A percentile compares a stretch with the other conserved stretches of the same genome.
These are phyloP conservation scores for Cryptus viduatorius DNA, from an alignment of 2,888 invertebrate species.

Conservation along the genomic window DNA sequence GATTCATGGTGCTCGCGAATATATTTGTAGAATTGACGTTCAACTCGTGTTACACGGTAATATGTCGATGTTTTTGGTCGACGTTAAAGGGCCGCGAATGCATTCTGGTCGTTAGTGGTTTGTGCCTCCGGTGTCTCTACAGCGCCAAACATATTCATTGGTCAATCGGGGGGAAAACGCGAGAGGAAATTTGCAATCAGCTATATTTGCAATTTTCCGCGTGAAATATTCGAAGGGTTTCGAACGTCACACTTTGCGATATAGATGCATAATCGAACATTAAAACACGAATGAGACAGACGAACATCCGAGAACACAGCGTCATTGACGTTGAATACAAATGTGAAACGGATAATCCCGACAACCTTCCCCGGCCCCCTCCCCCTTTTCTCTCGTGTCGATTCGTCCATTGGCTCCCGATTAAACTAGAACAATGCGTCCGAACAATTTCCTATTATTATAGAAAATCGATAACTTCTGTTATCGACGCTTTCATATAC, in stretches of 20 bases:
- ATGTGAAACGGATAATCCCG: slow-evolving; percentile 31
- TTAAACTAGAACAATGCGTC: slow-evolving; percentile 46
- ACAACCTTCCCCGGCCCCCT: no score
- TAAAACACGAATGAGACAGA: background rate
- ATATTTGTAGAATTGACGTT: slow-evolving; percentile 48
- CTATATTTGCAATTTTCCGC: background rate
- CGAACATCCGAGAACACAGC: background rate
- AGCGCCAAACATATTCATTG: no score
- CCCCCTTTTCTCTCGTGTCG: background rate
- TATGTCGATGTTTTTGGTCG: slow-evolving; percentile 6
- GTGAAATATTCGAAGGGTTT: background rate
- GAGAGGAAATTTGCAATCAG: slow-evolving; percentile 1
- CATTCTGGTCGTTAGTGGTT: slow-evolving; percentile 3
- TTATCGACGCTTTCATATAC: slow-evolving; percentile 7
- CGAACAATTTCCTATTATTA: slow-evolving; percentile 44
- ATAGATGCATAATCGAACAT: background rate
- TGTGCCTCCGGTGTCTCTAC: background rate
- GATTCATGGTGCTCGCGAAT: slow-evolving; percentile 46
- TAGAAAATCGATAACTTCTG: slow-evolving; percentile 58
- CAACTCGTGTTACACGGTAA: slow-evolving; percentile 33
- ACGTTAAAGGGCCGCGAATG: slow-evolving; percentile 1
- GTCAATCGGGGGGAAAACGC: no score
- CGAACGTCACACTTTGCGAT: background rate
- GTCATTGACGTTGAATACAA: background rate
- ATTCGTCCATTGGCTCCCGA: slow-evolving; percentile 33